phyloP scores from a whole-genome alignment of 2,797 vertebrate species.

The Semotilus atromaculatus region DNA sequence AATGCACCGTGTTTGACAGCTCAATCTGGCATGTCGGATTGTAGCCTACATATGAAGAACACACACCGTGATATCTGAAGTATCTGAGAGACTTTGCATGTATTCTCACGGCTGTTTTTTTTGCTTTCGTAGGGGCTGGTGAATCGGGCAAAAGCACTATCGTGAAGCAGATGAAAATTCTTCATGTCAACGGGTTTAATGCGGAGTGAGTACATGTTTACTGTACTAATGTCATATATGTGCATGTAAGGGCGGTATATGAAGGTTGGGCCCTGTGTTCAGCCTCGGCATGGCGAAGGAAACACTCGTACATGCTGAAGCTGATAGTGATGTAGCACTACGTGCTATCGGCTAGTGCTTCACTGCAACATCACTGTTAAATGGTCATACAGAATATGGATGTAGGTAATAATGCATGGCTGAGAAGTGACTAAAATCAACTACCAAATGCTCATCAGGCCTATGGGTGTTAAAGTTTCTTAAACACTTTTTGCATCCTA shows the following conservation, averaged over 20 bases:
- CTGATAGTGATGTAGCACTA: conserved; percentile 24
- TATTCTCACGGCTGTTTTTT: conserved; percentile 8
- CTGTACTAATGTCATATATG: conserved; percentile 42
- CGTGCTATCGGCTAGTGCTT: conserved; percentile 29
- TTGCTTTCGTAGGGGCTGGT: conserved; percentile 88
- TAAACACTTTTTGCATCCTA: neutral
- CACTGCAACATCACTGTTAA: conserved; percentile 11
- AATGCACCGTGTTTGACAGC: conserved; percentile 79
- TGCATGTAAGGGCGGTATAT: neutral
- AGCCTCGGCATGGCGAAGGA: conserved; percentile 37
- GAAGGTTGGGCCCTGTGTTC: conserved; percentile 43
- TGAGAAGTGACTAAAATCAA: neutral
- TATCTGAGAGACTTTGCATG: conserved; percentile 22
- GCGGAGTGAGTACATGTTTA: conserved; percentile 88
- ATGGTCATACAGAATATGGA: neutral
- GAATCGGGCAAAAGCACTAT: conserved; percentile 99
- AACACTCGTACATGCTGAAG: conserved; percentile 36
- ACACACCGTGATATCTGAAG: conserved; percentile 58
- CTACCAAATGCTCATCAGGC: neutral
- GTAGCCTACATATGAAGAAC: conserved; percentile 75
- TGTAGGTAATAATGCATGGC: neutral
- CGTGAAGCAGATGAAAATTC: conserved; percentile 99
- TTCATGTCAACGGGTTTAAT: conserved; percentile 99
- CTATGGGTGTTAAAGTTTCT: conserved; percentile 15
- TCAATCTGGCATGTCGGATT: conserved; percentile 75